Evolutionary conservation across 2,888 invertebrate genomes (phyloP).

Genomic region (Lasioglossum pauxillum): DNA sequence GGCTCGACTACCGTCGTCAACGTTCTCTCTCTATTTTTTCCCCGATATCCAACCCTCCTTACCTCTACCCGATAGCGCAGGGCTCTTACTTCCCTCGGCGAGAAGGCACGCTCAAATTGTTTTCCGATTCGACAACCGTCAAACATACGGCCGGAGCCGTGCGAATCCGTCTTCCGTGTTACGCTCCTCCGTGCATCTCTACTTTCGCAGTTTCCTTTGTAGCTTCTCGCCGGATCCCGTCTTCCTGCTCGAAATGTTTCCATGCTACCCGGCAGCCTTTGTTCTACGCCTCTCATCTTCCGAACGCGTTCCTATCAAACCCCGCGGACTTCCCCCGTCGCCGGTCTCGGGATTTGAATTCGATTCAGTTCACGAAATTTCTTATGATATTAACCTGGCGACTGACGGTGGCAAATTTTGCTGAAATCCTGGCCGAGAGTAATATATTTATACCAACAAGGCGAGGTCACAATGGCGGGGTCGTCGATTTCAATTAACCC

Average conservation of each 20-base stretch:
- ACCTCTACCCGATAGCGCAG: slow-evolving; percentile 33
- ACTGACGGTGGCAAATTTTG: not conserved
- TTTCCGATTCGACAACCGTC: slow-evolving; percentile 74
- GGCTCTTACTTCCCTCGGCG: slow-evolving; percentile 33
- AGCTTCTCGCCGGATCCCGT: not conserved
- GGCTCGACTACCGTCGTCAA: slow-evolving; percentile 48
- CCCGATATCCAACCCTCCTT: slow-evolving; percentile 35
- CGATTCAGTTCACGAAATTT: slow-evolving; percentile 25
- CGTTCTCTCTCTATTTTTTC: slow-evolving; percentile 48
- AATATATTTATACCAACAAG: not conserved
- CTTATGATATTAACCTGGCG: not conserved
- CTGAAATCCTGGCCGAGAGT: not conserved
- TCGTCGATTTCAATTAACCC: too few relatives aligned
- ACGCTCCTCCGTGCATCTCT: slow-evolving; percentile 12
- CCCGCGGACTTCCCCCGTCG: not conserved
- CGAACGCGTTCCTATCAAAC: slow-evolving; percentile 17
- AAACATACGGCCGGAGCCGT: slow-evolving; percentile 52
- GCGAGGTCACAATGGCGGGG: too few relatives aligned
- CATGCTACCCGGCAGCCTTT: slow-evolving; percentile 19
- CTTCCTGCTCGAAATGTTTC: slow-evolving; percentile 16
- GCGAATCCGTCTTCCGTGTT: slow-evolving; percentile 46
- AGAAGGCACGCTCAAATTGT: slow-evolving; percentile 70
- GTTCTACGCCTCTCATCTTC: slow-evolving; percentile 17
- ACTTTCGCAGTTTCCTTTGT: slow-evolving; percentile 16
- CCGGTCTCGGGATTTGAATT: slow-evolving; percentile 23